Evolutionary conservation across 2,797 vertebrate genomes (phyloP), one percentile per base, ranked within the genome.

Genomic region (Scolopax rusticola): DNA sequence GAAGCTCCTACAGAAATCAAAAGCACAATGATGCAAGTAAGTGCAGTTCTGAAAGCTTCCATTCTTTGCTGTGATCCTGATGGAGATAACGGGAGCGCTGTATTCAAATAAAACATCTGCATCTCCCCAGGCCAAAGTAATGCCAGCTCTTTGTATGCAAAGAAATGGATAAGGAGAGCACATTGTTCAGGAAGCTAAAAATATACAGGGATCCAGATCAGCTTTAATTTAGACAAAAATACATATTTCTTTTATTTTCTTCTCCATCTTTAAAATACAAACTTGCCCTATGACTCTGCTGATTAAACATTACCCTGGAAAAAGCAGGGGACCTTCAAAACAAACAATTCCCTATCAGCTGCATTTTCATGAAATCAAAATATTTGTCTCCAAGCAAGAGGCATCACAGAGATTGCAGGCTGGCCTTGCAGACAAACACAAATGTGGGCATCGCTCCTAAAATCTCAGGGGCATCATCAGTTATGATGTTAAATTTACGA

Each of bases 231-330:
- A 43, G 30, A 48, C 5, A 59, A 60, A 78, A 40, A 15, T 6
- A 57, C 1, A 15, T 36, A 10, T 8, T 41, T 48, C 23, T 20
- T 74, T 45, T 33, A 17, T 38, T 73, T 84, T 86, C 45, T 32
- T 64, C 28, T 70, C 40, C 9, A 6, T 2, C 1, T 70, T 71
- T 50, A 50, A 88, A 85, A 41, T 6, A 68, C 50, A 81, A 87
- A 65, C 25, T 24, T 28, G 17, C 32, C 41, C 54, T n/a, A 5
- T 40, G 57, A 65, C 68, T 74, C 53, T 36, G 18, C 32, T 27
- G 47, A 60, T 91, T 89, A 91, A 89, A 90, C 19, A 75, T 47
- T 56, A 75, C 33, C 84, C 73, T 53, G 20, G 68, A 69, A 77
- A 80, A 87, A 51, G 40, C 20, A 32, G 30, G 17, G 25, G 4